Evolutionary conservation across 2,113 vertebrate species (phyloP), one percentile per base, ranked within the genome.

Genomic region (Vidua chalybeata): DNA sequence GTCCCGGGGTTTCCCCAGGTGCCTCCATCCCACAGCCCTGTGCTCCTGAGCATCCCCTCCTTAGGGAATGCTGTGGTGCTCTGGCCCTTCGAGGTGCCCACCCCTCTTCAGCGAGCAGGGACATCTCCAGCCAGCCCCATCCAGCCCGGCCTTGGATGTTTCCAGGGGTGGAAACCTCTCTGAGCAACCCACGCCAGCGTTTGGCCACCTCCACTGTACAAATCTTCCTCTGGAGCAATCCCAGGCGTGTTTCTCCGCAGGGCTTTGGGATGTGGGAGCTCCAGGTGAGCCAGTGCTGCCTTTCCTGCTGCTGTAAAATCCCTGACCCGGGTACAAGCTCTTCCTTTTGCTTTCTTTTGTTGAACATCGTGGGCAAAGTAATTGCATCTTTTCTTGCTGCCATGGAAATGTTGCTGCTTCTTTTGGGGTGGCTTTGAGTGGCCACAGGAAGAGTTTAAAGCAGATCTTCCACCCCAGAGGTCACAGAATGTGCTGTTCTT

Each of bases 341-440:
- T 56, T 48, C 24, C 20, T 39, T 87, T 41, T 41, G 18, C 12
- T 58, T 54, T 51, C 37, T 43, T 55, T 41, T 20, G 6, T 48
- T 20, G 45, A 28, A 20, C 8, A 5, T 18, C 0, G 0, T 0
- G 12, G 21, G 12, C 28, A 16, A 46, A 87, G 62, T 11, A 2
- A 0, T 22, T 24, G 1, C 3, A 1, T 14, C 37, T 41, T 51
- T 15, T 4, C 46, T 77, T 26, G 33, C 55, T 4, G 0, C 69
- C 1, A 0, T 4, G 2, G 69, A 45, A 31, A 26, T 1, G 0
- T 46, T 77, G 37, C 61, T 76, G 52, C 24, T 61, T 1, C 48
- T 59, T 24, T 16, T 1, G 1, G 33, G 10, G 30, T 28, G 30
- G 13, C 11, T 76, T 54, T 46, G 35, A 24, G 64, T 6, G 48